Base-by-base conservation (phyloP, 2,888 invertebrate genomes). In the Zaprionus obscuricornis region DNA sequence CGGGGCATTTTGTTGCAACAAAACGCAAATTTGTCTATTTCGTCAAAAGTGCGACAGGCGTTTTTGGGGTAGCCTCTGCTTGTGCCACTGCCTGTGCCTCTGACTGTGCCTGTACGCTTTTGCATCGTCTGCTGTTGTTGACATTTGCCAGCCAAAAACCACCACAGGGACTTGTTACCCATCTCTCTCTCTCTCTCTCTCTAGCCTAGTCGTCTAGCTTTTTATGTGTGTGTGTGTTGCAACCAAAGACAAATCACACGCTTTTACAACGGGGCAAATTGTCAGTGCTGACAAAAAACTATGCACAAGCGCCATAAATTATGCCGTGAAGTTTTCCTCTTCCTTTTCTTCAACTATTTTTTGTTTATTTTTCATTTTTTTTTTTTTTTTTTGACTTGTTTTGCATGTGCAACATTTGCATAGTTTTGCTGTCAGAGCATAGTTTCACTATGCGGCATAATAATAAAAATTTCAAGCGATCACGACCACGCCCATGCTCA, bases 1-100 rank as follows among this genome's bases (percentile, higher is more conserved):
- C 68, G 54, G 63, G 66, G 59, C 70, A 76, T 86, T 79, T 85
- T 81, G 86, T 74, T 77, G 85, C 75, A 86, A 72, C 73, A 84
- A 85, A 86, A 87, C 87, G 88, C 87, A 86, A 86, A 86, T 86
- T 87, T 87, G 88, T 86, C 88, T 87, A 86, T 86, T 86, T 87
- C 88, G 86, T 86, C 86, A 88, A 86, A 86, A 79, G 59, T 68
- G 62, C 74, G 74, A 74, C 82, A 84, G 77, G 71, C 84, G 78
- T 78, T 85, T 79, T 78, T 65, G 55, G 57, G 34, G 58, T 46
- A 22, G 46, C 58, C 52, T 47, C 31, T 46, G 20, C 11, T 20
- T 49, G 24, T 29, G 52, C 18, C 29, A 18, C n/a, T 46, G 65
- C 76, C 52, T 47, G 37, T 46, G 20, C 11, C 24, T 49, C 20